Base-by-base conservation (phyloP, 2,888 invertebrate species). In the Arctia plantaginis region DNA sequence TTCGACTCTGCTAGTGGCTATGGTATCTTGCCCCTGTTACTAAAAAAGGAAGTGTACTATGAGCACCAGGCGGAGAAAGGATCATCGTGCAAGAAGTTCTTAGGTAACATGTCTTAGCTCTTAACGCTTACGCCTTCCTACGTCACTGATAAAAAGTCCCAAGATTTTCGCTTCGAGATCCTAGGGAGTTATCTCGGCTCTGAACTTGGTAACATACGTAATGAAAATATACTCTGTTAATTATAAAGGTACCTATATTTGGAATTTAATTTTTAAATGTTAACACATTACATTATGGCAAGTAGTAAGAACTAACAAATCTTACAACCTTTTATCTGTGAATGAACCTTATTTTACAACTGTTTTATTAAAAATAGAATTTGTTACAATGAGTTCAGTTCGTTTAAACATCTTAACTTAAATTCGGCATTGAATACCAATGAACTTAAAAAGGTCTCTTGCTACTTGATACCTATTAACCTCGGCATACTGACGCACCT, bases 391-490 rank as follows among this genome's bases (percentile, higher is more conserved):
- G 75, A 76, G n/a, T 44, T 47, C 12, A 20, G 1, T 47, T 30
- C 30, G 47, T 33, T 33, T 47, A 23, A 13, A 23, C 30, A 81
- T 78, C 82, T 82, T 80, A 80, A 78, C 71, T 80, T 76, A 70
- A 72, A 64, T 72, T 66, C 73, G 64, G 59, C 76, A 77, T 68
- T 69, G 73, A 69, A 47, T 83, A 77, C 75, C 84, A 85, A 82
- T 85, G 84, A 83, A 81, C 82, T 74, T 79, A 74, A 75, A 79
- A 81, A 82, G 76, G 76, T 82, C 82, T 70, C 80, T 84, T 82
- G 73, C 74, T 71, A 77, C 71, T 77, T 41, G 4, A 67, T 30
- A 67, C 66, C 71, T 81, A 81, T 70, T 73, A 65, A 80, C 73
- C 77, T 73, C 70, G 76, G 69, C 72, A 73, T 20, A 66, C 41